Conservation (phyloP, 2,888 invertebrate species). For the Keiferia lycopersicella region DNA sequence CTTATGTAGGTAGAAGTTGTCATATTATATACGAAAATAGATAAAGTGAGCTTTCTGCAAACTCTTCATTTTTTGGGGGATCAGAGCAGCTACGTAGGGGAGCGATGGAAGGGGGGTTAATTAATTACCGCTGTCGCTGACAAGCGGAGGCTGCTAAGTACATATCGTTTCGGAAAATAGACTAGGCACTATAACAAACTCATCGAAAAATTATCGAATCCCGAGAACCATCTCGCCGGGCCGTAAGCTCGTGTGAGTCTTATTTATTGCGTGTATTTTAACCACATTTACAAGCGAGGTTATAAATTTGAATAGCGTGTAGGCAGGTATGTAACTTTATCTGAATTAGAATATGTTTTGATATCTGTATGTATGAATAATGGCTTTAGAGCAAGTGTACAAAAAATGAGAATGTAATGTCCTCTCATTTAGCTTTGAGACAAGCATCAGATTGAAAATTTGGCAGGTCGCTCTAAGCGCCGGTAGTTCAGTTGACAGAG, state of each 20-base stretch:
- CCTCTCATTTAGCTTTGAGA: too few species aligned
- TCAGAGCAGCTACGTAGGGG: background rate
- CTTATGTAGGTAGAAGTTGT: too few species aligned
- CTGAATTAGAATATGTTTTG: too few species aligned
- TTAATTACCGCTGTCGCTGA: conserved; percentile 75
- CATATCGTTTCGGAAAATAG: conserved; percentile 61
- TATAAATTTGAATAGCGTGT: background rate
- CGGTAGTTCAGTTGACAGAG: too few species aligned
- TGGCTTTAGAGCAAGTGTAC: too few species aligned
- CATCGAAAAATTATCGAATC: conserved; percentile 36
- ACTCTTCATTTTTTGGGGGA: background rate
- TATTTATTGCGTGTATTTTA: conserved; percentile 28
- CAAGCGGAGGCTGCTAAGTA: conserved; percentile 66
- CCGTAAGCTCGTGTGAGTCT: conserved; percentile 24
- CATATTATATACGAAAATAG: background rate
- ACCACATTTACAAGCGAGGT: conserved; percentile 5
- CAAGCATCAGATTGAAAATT: too few species aligned
- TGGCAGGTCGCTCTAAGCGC: too few species aligned
- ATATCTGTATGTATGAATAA: too few species aligned
- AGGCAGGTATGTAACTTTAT: too few species aligned
- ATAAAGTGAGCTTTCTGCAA: background rate
- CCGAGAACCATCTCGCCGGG: background rate
- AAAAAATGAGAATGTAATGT: too few species aligned
- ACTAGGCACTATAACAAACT: conserved; percentile 36
- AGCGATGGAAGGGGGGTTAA: conserved; percentile 56